Base-by-base conservation (phyloP, 2,888 invertebrate species). In the Conomelus anceps region DNA sequence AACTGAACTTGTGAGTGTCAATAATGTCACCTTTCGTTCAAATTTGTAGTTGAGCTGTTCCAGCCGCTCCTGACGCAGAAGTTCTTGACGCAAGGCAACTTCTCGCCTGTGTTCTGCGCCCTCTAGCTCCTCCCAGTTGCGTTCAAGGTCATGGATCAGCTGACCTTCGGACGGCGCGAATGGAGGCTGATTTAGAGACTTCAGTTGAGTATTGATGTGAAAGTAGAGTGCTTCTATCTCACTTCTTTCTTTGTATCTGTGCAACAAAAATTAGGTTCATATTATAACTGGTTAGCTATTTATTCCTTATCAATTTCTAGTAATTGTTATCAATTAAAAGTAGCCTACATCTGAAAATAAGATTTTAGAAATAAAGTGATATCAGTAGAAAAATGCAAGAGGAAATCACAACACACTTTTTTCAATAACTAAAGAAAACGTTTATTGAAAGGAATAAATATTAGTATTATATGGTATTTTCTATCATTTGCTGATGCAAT, bases 201-300 rank as follows among this genome's bases (percentile, higher is more conserved):
- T 99, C 91, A 99, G 95, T 93, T 98, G 96, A 0, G 99, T 98
- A 93, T 99, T 99, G 92, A 99, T 98, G 93, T 98, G 97, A 94
- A 99, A 99, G 93, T 97, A 99, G 63, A 99, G 94, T 0, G 98
- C 99, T 94, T 99, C 99, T 92, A 99, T 97, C 94, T 99, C 99
- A 91, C 98, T 99, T 89, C 98, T 96, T 93, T 99, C 99, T 93
- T 97, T 98, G 94, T 99, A 99, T 93, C 98, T 97, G 89, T 22
- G 24, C 13, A 22, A 23, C 3, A 41, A 88, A 29, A 9, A 22
- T 13, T 1, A 23, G n/a, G n/a, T n/a, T n/a, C n/a, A n/a, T n/a
- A n/a, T n/a, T n/a, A n/a, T n/a, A n/a, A n/a, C n/a, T n/a, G n/a
- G n/a, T n/a, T n/a, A n/a, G n/a, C n/a, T n/a, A n/a, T n/a, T n/a